Percentiles rank a stretch among this genome's conserved stretches.
Evolutionary conservation across 2,113 vertebrate species (phyloP).

Genomic region (Lipophrys pholis): DNA sequence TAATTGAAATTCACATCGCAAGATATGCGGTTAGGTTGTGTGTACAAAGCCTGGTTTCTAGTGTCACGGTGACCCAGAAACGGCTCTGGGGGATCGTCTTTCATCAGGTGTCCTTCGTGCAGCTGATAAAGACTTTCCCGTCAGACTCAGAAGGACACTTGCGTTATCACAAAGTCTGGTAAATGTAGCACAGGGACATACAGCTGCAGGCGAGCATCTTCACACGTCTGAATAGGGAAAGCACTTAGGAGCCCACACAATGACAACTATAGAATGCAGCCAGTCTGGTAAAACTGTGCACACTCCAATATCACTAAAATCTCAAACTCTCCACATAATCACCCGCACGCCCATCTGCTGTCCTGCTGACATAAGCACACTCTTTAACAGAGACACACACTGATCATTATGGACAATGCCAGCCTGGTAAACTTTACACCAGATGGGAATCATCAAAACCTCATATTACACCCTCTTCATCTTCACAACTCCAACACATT

Average conservation of each 20-base stretch:
- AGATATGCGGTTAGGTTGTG: too few species aligned
- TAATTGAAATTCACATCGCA: too few species aligned
- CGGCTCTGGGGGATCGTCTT: neutral
- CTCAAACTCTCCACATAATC: conserved; percentile 7
- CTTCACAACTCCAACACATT: conserved; percentile 1
- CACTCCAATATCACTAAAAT: conserved; percentile 22
- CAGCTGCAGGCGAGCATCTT: neutral
- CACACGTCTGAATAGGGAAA: conserved; percentile 4
- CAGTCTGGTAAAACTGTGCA: neutral
- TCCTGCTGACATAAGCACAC: conserved; percentile 44
- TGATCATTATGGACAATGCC: neutral
- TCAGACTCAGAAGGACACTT: conserved; percentile 15
- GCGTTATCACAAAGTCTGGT: conserved; percentile 27
- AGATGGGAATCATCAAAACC: conserved; percentile 29
- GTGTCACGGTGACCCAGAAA: conserved; percentile 44
- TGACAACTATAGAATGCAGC: neutral
- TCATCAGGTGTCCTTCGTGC: conserved; percentile 20
- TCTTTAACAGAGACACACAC: conserved; percentile 9
- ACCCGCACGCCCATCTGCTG: conserved; percentile 54
- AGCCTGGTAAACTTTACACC: conserved; percentile 32
- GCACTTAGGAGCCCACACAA: conserved; percentile 1
- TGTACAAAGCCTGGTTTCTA: neutral
- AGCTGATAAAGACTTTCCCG: conserved; percentile 43
- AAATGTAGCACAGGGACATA: conserved; percentile 16
- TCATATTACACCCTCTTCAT: conserved; percentile 7